Conservation (phyloP, 2,797 vertebrate species). For the Benthosema pterotum region DNA sequence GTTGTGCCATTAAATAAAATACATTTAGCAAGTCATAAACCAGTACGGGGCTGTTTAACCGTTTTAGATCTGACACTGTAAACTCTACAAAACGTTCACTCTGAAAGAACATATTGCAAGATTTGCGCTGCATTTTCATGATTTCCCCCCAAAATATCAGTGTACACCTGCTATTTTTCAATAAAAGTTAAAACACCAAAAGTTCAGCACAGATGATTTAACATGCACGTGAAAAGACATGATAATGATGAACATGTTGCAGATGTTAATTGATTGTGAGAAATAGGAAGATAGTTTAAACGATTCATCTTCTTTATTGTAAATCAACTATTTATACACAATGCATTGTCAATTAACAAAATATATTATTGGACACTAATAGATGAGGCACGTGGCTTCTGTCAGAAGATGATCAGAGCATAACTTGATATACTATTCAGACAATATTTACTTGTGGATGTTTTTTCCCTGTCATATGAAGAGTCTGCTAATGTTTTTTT, state of each 20-base stretch:
- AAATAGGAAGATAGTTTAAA: not conserved
- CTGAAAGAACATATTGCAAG: too few relatives aligned
- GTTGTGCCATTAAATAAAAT: too few relatives aligned
- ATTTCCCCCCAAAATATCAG: too few relatives aligned
- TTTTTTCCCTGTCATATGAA: slow-evolving; percentile 14
- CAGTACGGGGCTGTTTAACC: too few relatives aligned
- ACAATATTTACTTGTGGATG: slow-evolving; percentile 20
- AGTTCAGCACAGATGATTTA: too few relatives aligned
- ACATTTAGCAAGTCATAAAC: too few relatives aligned
- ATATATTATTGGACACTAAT: slow-evolving; percentile 8
- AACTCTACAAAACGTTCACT: too few relatives aligned
- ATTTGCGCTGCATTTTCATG: too few relatives aligned
- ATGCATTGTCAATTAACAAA: too few relatives aligned
- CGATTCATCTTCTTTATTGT: not conserved
- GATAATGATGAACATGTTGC: slow-evolving; percentile 10
- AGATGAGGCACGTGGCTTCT: not conserved
- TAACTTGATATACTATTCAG: slow-evolving; percentile 16
- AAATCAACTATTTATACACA: not conserved
- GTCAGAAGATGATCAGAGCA: not conserved
- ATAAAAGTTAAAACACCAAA: too few relatives aligned
- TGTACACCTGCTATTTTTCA: too few relatives aligned
- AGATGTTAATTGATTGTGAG: slow-evolving; percentile 38
- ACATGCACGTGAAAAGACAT: slow-evolving; percentile 18
- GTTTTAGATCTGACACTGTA: too few relatives aligned
- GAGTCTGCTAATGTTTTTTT: slow-evolving; percentile 33